Evolutionary conservation across 2,888 invertebrate genomes (phyloP), one percentile per base, ranked within the genome.

Genomic region (Harmothoe impar): DNA sequence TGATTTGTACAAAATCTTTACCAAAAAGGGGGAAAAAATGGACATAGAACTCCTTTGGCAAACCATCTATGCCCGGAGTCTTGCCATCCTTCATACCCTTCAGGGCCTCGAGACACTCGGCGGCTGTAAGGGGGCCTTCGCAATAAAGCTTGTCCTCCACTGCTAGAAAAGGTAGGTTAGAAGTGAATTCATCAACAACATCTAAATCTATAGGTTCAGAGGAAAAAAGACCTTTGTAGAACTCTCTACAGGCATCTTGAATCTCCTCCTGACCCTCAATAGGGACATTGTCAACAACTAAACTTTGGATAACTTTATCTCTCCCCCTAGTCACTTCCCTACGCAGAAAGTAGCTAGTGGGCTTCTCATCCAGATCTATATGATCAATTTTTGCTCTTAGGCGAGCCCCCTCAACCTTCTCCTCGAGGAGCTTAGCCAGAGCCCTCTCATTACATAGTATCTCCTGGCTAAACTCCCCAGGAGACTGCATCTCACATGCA

Each of bases 41-140:
- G 15, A 51, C 17, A 52, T 85, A 85, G 20, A 85, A 85, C 23
- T 85, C 85, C 29, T 85, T 85, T 0, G 85, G 85, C 25, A 85
- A 43, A 20, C 85, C 85, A 43, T 85, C 85, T 7, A 85, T 0
- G 43, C 85, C 85, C 0, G 85, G 85, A 51, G 35, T 51, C 43
- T 85, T 85, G 23, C n/a, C n/a, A 23, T 85, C 52, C 29, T 43
- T 85, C 85, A 85, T 85, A 10, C 52, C 51, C n/a, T n/a, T 3
- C n/a, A 85, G 12, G 51, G 85, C 85, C 0, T 1, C n/a, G 5
- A 85, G 51, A 43, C 85, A 85, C 25, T 85, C 85, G 1, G 17
- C 43, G 0, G 1, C 25, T 20, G 85, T 85, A 23, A 85, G 0
- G 23, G 43, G 85, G 17, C 85, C 85, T 20, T 85, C 85, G 20